Conservation (phyloP, 1,140 invertebrate genomes). For the Bombus balteatus region DNA sequence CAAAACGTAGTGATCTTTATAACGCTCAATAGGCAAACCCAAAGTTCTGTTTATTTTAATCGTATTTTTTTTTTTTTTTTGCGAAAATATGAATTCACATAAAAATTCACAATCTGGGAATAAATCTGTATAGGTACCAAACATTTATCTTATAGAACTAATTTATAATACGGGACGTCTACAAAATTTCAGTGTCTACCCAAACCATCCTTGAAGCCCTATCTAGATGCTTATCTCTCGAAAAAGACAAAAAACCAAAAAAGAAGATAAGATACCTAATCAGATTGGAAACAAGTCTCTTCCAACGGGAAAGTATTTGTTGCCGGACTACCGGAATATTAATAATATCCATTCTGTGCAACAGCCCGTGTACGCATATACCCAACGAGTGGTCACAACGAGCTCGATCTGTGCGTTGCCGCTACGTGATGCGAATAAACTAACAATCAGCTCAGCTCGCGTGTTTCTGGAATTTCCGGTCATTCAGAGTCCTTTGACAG, state of each 20-base stretch:
- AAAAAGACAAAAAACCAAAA: not conserved
- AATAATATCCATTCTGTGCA: slow-evolving; percentile 1
- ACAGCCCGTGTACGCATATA: not conserved
- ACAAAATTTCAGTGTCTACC: not conserved
- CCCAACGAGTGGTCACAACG: too few relatives aligned
- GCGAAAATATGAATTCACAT: too few relatives aligned
- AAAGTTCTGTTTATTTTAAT: too few relatives aligned
- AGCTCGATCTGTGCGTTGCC: not conserved
- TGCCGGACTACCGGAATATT: not conserved
- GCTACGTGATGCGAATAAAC: slow-evolving; percentile 55
- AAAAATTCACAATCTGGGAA: not conserved
- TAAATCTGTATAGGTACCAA: not conserved
- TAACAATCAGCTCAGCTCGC: slow-evolving; percentile 57
- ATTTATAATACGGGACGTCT: not conserved
- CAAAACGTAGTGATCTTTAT: too few relatives aligned
- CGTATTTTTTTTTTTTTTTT: too few relatives aligned
- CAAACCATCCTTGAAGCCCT: not conserved
- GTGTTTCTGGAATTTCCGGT: slow-evolving; percentile 68
- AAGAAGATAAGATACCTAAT: not conserved
- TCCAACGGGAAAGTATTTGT: not conserved
- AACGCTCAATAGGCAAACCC: accelerated
- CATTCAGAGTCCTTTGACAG: slow-evolving; percentile 29
- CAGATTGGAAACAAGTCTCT: not conserved
- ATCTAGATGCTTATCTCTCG: not conserved
- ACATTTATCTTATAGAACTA: not conserved